Evolutionary conservation across 2,888 invertebrate genomes (phyloP).

Genomic region (Agrochola circellaris): DNA sequence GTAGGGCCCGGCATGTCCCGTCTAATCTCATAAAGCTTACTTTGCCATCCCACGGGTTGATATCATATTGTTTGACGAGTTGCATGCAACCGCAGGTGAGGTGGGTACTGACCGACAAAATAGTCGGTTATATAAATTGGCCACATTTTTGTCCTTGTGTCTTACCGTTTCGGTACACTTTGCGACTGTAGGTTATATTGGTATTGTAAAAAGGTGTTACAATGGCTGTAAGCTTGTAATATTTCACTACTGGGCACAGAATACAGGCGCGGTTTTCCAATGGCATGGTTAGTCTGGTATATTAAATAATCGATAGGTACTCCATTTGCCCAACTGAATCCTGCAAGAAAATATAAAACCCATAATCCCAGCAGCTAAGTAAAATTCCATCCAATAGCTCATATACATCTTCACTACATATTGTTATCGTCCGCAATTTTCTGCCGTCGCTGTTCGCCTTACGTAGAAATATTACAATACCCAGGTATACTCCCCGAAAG

Average conservation of each 20-base stretch:
- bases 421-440: slow-evolving; percentile 47
- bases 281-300: background rate
- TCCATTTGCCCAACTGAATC: background rate
- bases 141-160: slow-evolving; percentile 1
- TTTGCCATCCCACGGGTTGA: slow-evolving; percentile 71
- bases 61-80: slow-evolving; percentile 70
- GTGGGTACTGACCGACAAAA: slow-evolving; percentile 25
- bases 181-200: background rate
- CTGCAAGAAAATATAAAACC: slow-evolving; percentile 2
- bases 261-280: no score
- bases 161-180: background rate
- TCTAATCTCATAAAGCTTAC: slow-evolving; percentile 82
- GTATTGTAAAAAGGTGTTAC: background rate
- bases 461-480: slow-evolving; percentile 39
- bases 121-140: slow-evolving; percentile 10
- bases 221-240: background rate
- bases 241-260: background rate
- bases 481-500: slow-evolving; percentile 40
- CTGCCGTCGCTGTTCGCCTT: slow-evolving; percentile 14
- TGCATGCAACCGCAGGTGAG: slow-evolving; percentile 68
- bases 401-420: slow-evolving; percentile 35
- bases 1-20: slow-evolving; percentile 67
- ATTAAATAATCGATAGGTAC: background rate
- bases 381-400: slow-evolving; percentile 28
- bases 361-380: slow-evolving; percentile 7